phyloP scores from a whole-genome alignment of 2,113 vertebrate genomes.

The Tragelaphus buxtoni region DNA sequence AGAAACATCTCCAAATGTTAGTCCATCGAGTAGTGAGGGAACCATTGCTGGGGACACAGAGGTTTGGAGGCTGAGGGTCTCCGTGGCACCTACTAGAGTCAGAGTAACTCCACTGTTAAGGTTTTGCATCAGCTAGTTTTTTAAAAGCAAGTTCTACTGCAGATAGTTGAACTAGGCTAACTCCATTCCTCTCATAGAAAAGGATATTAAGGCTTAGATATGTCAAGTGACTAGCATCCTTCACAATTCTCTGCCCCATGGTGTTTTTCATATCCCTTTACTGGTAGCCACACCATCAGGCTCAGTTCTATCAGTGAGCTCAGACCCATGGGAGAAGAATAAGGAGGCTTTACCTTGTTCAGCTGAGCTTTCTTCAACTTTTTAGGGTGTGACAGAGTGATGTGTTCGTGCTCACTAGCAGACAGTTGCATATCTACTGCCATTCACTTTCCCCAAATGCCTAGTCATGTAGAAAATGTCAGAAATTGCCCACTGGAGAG shows the following conservation, averaged over 20 bases:
- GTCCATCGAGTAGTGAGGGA: not conserved
- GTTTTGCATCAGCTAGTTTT: not conserved
- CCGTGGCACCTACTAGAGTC: not conserved
- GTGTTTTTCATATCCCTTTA: not conserved
- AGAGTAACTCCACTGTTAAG: not conserved
- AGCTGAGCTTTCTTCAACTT: not conserved
- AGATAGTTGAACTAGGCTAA: not conserved
- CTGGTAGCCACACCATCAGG: not conserved
- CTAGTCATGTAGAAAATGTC: not conserved
- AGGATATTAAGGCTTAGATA: not conserved
- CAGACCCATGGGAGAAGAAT: not conserved
- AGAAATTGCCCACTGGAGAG: not conserved
- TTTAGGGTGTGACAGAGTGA: not conserved
- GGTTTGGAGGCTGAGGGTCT: not conserved
- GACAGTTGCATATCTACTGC: not conserved
- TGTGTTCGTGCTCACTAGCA: not conserved
- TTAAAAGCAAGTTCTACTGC: not conserved
- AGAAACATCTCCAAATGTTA: not conserved
- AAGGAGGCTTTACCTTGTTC: not conserved
- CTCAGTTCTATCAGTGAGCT: not conserved
- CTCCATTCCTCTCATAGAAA: not conserved
- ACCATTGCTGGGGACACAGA: not conserved
- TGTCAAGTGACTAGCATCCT: not conserved
- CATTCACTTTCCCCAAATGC: not conserved
- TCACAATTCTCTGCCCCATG: not conserved